These are phyloP conservation scores for Perca flavescens DNA, from an alignment of 2,113 vertebrate genomes.

Conservation along the genomic window DNA sequence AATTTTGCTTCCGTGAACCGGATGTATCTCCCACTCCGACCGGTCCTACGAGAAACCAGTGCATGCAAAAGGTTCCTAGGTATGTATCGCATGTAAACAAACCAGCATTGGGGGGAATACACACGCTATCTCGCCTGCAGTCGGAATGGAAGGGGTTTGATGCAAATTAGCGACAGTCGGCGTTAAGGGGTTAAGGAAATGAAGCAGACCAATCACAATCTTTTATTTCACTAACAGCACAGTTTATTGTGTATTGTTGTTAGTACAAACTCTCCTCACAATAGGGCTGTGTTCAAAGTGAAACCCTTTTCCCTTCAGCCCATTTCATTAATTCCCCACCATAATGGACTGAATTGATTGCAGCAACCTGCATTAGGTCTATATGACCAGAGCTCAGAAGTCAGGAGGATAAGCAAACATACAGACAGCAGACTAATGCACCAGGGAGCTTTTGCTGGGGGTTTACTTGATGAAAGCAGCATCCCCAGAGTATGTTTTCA, in stretches of 20 bases:
- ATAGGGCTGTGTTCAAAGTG: constrained; percentile 55
- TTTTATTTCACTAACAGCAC: constrained; percentile 46
- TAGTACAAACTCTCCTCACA: constrained; percentile 50
- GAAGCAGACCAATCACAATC: constrained; percentile 39
- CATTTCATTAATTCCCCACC: constrained; percentile 74
- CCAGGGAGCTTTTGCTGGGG: constrained; percentile 53
- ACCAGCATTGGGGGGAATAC: no score
- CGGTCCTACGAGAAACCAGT: no score
- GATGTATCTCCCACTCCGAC: no score
- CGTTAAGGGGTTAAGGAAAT: no score
- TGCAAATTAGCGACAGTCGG: no score
- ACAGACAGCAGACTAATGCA: constrained; percentile 65
- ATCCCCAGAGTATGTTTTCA: constrained; percentile 65
- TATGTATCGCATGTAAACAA: no score
- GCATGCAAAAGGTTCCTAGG: no score
- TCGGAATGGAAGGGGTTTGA: no score
- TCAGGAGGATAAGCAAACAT: constrained; percentile 70
- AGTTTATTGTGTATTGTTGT: constrained; percentile 60
- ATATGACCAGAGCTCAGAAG: constrained; percentile 70
- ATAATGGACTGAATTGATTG: constrained; percentile 80
- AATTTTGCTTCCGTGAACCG: no score
- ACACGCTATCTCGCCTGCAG: no score
- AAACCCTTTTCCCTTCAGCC: constrained; percentile 62
- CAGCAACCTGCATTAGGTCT: constrained; percentile 64
- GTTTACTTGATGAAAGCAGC: constrained; percentile 76